Base-by-base conservation (phyloP, 2,797 vertebrate species). In the Percopsis omiscomaycus region DNA sequence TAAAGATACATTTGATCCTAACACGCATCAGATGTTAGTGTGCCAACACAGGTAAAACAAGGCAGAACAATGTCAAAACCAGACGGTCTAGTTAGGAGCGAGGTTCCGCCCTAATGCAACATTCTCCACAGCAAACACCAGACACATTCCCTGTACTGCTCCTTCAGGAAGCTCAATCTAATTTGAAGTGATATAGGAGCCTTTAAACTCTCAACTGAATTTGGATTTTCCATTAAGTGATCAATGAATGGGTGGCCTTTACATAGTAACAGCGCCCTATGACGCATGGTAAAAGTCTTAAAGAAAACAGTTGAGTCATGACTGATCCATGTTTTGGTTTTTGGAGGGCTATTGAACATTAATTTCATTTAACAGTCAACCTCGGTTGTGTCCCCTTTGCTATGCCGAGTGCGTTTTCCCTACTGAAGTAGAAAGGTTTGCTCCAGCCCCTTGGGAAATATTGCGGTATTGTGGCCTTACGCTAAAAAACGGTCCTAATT, bases 21-120 rank as follows among this genome's bases (percentile, higher is more conserved):
- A 57, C 66, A 1, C 56, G 4, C 6, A 8, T 57, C 13, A 42
- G 37, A 42, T 46, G 69, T 72, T 66, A 55, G 67, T 69, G 55
- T 74, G 66, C 71, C 51, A 66, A 53, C 72, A 73, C 71, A 73
- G 68, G 77, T 61, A 62, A 74, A 57, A 70, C 58, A 9, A 62
- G 53, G 68, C 28, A 8, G 65, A 12, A 42, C 68, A 64, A 27
- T 8, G 22, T 49, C 63, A 69, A 81, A 88, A 86, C 80, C 81
- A 82, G 83, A 77, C 50, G 11, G 73, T 79, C 80, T 74, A 78
- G 83, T 84, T 64, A 64, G 58, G 55, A 77, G 53, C 15, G 69
- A 74, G 79, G 75, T 66, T 64, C 77, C 79, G 5, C 80, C 80
- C 83, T 76, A 60, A 75, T 46, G 52, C 49, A 5, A 62, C 16